These are phyloP conservation scores for Zoanthus sansibaricus DNA, from an alignment of 92 coral and sea anemone genomes.

Conservation along the genomic window DNA sequence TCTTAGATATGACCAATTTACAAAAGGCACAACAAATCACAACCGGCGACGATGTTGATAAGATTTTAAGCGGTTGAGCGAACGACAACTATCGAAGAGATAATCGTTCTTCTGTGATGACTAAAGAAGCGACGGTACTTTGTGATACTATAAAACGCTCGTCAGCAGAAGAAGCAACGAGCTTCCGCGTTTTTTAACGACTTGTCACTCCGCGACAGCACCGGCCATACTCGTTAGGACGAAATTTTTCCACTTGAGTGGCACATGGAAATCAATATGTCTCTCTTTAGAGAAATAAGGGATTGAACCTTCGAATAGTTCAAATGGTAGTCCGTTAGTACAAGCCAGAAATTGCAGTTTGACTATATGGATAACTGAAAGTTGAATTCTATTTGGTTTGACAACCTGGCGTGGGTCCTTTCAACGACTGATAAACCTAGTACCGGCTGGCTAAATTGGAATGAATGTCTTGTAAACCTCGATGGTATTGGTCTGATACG, in stretches of 20 bases:
- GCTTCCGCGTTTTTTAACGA: neutral
- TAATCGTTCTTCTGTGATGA: neutral
- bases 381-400: neutral
- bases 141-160: neutral
- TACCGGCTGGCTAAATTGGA: neutral
- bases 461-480: neutral
- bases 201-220: neutral
- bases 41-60: neutral
- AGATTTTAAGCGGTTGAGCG: neutral
- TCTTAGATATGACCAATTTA: neutral
- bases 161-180: neutral
- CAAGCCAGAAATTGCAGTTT: too few relatives aligned
- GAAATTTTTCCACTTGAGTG: too few relatives aligned
- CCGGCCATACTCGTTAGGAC: neutral
- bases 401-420: constrained; percentile 52
- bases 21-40: neutral
- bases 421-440: neutral
- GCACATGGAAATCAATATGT: too few relatives aligned
- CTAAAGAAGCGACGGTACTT: neutral
- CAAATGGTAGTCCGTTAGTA: too few relatives aligned
- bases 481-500: constrained; percentile 18
- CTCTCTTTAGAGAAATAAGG: too few relatives aligned
- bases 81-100: neutral
- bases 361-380: too few relatives aligned
- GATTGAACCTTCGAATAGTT: too few relatives aligned